These are phyloP conservation scores for Drosophila putrida DNA, from an alignment of 2,888 invertebrate genomes.

Conservation along the genomic window DNA sequence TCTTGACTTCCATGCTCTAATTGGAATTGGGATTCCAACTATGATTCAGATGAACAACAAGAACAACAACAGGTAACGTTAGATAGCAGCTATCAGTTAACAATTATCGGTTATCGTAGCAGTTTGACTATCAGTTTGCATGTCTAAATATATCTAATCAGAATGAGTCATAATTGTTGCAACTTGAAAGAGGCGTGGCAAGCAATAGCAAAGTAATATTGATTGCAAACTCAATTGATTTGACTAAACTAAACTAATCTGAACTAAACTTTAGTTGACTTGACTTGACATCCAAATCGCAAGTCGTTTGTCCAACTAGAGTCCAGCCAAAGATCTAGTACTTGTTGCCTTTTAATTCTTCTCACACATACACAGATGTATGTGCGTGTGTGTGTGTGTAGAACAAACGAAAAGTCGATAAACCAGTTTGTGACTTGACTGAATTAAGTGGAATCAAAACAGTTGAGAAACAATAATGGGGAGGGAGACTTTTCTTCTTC, in stretches of 20 bases:
- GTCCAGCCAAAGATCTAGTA: constrained; percentile 26
- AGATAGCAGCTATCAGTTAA: no score
- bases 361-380: background rate
- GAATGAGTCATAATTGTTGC: no score
- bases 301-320: constrained; percentile 25
- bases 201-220: background rate
- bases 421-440: constrained; percentile 52
- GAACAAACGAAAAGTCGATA: constrained; percentile 56
- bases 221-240: constrained; percentile 5
- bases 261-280: background rate
- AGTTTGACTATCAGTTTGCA: no score
- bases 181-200: no score
- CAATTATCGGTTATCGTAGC: no score
- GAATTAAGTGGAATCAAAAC: constrained; percentile 45
- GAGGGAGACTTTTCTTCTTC: background rate
- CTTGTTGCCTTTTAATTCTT: constrained; percentile 17
- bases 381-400: constrained; percentile 24
- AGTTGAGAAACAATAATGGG: constrained; percentile 14
- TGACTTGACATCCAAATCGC: background rate
- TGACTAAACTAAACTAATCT: constrained; percentile 6
- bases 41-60: no score
- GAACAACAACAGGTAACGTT: no score
- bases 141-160: no score
- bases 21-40: no score
- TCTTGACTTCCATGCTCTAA: no score